Conservation (phyloP, 1,140 invertebrate genomes). For the Myzus persicae region DNA sequence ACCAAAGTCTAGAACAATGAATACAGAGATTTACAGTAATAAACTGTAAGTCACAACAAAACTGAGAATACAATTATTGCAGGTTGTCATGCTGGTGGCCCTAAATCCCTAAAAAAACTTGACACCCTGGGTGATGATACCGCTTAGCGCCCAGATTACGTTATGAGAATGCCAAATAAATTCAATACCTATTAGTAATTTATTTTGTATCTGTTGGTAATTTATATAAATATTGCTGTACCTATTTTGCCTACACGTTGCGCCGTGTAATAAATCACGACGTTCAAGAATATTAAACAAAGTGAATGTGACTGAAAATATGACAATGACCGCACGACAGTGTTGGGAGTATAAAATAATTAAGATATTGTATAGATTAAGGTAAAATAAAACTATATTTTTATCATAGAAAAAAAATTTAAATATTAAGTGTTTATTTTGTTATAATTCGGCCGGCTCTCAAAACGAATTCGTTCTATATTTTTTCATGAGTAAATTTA, state of each 20-base stretch:
- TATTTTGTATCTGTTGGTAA: background rate
- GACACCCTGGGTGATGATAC: accelerated
- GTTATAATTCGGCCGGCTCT: too few species aligned
- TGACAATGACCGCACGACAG: background rate
- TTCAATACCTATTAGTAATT: background rate
- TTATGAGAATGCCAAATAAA: background rate
- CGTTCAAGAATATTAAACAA: too few species aligned
- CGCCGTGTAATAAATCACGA: background rate
- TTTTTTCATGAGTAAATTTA: too few species aligned
- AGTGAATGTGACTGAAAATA: background rate
- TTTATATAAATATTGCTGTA: background rate
- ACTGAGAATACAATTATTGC: background rate
- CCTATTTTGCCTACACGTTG: background rate
- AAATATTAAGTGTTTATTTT: too few species aligned
- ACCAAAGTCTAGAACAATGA: background rate
- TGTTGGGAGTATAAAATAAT: background rate
- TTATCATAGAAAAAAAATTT: too few species aligned
- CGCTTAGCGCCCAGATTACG: background rate
- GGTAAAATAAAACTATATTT: too few species aligned
- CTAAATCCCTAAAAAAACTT: background rate
- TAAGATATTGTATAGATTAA: background rate
- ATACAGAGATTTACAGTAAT: background rate
- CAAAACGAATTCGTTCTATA: too few species aligned
- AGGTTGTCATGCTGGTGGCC: background rate
- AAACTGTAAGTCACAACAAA: background rate